Evolutionary conservation across 2,888 invertebrate genomes (phyloP), one percentile per base, ranked within the genome.

Genomic region (Agonopterix heracliana): DNA sequence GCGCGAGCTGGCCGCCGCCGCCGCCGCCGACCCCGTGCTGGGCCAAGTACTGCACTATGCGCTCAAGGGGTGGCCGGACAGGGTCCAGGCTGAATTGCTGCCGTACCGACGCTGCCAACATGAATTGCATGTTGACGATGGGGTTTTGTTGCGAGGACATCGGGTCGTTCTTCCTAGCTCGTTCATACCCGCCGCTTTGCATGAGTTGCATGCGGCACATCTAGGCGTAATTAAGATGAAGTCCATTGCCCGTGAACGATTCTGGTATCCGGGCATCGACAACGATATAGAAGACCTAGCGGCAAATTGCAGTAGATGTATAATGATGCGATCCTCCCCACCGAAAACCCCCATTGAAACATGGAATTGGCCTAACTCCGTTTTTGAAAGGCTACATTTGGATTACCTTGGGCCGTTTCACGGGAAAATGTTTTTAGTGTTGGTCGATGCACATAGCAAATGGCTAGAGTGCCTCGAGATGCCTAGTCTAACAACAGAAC

Each of bases 191-290:
- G 9, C n/a, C 1, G 38, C 46, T 2, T 9, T 50, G 9, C 9
- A 42, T 0, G 53, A 54, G 35, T 10, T 55, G n/a, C 54, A 57
- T 12, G 43, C 14, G 1, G 46, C 49, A 0, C 56, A 54, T 34
- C 9, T 46, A 5, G 49, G 49, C 14, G 13, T 50, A 7, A 43
- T 46, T 3, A 36, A 36, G 4, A 50, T 50, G 49, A 50, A 50
- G 10, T 26, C 35, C 14, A 50, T 46, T 2, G 43, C 49, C 4
- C 41, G 49, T 1, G n/a, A n/a, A 8, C 44, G 45, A 36, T 46
- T 42, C 26, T 50, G 46, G 43, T 50, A 45, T 41, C 46, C 46
- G 9, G 35, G 40, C 9, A 12, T 50, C 14, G 49, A 50, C 42
- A 26, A 34, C 8, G 46, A 46, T 11, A 43, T 50, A 3, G 49